Evolutionary conservation across 2,797 vertebrate species (phyloP).

Genomic region (Acanthurus leucopareius): DNA sequence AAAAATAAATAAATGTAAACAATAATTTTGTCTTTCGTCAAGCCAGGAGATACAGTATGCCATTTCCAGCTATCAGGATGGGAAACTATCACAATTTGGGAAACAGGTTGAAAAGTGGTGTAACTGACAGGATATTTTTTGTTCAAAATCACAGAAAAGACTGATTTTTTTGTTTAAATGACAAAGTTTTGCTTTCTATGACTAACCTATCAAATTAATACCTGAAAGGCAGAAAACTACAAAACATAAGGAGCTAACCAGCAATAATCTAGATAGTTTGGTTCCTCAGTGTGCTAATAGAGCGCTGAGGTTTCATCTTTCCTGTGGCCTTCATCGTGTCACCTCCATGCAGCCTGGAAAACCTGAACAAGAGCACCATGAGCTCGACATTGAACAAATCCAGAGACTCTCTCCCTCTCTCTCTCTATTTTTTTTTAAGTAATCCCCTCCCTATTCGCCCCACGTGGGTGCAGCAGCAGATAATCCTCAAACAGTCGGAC

Average conservation of each 20-base stretch:
- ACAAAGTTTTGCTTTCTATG: no score
- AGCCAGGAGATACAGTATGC: neutral
- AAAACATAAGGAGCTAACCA: no score
- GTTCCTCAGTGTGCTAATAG: neutral
- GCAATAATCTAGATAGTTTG: neutral
- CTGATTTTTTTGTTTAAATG: no score
- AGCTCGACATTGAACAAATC: slow-evolving; percentile 38
- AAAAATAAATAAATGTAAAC: no score
- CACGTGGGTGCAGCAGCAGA: slow-evolving; percentile 67
- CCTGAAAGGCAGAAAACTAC: neutral
- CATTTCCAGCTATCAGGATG: neutral
- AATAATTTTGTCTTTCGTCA: no score
- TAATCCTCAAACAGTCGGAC: slow-evolving; percentile 75
- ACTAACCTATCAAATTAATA: neutral
- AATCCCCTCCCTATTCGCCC: slow-evolving; percentile 70
- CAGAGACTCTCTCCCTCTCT: slow-evolving; percentile 8
- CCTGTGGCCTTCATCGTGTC: slow-evolving; percentile 8
- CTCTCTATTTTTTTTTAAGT: slow-evolving; percentile 48
- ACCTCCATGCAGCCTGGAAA: slow-evolving; percentile 18
- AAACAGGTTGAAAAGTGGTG: neutral
- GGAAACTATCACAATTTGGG: neutral
- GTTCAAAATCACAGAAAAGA: no score
- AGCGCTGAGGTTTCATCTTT: neutral
- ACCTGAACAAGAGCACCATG: neutral
- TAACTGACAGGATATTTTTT: neutral